These are phyloP conservation scores for Carassius auratus DNA, from an alignment of 2,113 vertebrate species.

Conservation along the genomic window DNA sequence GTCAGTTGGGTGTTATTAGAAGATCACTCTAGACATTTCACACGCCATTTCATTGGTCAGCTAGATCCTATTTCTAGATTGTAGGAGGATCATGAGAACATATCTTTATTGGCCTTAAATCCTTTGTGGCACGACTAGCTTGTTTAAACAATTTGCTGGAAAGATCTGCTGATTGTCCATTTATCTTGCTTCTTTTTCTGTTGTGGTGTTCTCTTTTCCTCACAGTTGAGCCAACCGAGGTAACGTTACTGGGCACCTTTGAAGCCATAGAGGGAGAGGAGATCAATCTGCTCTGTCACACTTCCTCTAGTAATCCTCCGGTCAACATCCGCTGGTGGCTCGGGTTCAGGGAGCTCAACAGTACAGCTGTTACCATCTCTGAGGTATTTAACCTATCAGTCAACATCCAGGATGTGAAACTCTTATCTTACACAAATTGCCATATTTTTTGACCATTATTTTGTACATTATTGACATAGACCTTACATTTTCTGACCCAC, in stretches of 20 bases:
- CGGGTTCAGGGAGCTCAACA: constrained; percentile 79
- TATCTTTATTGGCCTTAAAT: background rate
- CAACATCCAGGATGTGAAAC: background rate
- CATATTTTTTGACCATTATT: too few relatives aligned
- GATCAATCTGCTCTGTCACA: constrained; percentile 74
- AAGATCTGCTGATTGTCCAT: constrained; percentile 47
- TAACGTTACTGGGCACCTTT: constrained; percentile 75
- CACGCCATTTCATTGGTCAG: constrained; percentile 15
- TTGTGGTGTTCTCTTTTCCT: constrained; percentile 30
- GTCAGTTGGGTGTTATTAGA: background rate
- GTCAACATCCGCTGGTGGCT: constrained; percentile 87
- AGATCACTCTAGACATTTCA: constrained; percentile 2
- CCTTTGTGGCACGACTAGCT: background rate
- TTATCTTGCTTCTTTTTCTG: constrained; percentile 41
- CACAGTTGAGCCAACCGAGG: constrained; percentile 79
- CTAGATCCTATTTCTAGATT: background rate
- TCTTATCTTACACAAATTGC: too few relatives aligned
- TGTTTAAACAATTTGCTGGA: constrained; percentile 25
- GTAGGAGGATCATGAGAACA: background rate
- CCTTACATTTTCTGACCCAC: too few relatives aligned
- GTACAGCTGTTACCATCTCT: constrained; percentile 63
- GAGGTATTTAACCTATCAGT: constrained; percentile 68
- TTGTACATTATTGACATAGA: too few relatives aligned
- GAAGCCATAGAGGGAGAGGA: constrained; percentile 75
- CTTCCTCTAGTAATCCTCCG: constrained; percentile 81